phyloP scores from a whole-genome alignment of 1,140 invertebrate genomes.

The Drosophila ironensis region DNA sequence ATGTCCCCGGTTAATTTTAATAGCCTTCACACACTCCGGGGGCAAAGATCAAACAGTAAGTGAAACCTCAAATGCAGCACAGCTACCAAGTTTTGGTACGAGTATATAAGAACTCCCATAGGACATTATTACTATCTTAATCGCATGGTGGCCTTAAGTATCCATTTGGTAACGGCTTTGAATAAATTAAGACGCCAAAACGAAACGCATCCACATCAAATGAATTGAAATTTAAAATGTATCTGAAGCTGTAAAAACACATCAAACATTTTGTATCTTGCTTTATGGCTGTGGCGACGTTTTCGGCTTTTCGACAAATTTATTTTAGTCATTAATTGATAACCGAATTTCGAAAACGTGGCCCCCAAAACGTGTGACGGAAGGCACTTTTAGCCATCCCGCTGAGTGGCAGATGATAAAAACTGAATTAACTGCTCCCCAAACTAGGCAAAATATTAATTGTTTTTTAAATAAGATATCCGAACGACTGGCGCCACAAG shows the following conservation, averaged over 20 bases:
- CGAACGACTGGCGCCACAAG: slow-evolving; percentile 52
- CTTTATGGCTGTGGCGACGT: slow-evolving; percentile 38
- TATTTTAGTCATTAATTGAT: slow-evolving; percentile 69
- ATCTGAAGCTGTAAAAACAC: slow-evolving; percentile 59
- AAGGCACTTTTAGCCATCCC: slow-evolving; percentile 56
- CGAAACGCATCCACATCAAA: slow-evolving; percentile 24
- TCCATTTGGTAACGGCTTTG: slow-evolving; percentile 58
- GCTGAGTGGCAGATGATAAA: slow-evolving; percentile 44
- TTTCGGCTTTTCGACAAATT: slow-evolving; percentile 51
- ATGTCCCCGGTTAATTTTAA: slow-evolving; percentile 32
- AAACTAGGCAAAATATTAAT: slow-evolving; percentile 59
- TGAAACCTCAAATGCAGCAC: slow-evolving; percentile 16
- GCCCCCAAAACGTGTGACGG: slow-evolving; percentile 59
- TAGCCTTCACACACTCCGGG: slow-evolving; percentile 71
- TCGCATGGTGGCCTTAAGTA: slow-evolving; percentile 47
- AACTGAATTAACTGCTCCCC: slow-evolving; percentile 9
- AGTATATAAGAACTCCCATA: slow-evolving; percentile 29
- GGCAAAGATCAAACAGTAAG: slow-evolving; percentile 15
- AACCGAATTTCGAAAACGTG: slow-evolving; percentile 57
- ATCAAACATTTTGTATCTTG: slow-evolving; percentile 60
- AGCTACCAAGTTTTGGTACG: background rate
- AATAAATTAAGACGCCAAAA: slow-evolving; percentile 64
- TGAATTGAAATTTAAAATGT: slow-evolving; percentile 52
- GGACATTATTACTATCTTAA: slow-evolving; percentile 38
- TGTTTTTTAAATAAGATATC: slow-evolving; percentile 62